These are phyloP conservation scores for Hycleus cichorii DNA, from an alignment of 1,140 invertebrate genomes.

Conservation along the genomic window DNA sequence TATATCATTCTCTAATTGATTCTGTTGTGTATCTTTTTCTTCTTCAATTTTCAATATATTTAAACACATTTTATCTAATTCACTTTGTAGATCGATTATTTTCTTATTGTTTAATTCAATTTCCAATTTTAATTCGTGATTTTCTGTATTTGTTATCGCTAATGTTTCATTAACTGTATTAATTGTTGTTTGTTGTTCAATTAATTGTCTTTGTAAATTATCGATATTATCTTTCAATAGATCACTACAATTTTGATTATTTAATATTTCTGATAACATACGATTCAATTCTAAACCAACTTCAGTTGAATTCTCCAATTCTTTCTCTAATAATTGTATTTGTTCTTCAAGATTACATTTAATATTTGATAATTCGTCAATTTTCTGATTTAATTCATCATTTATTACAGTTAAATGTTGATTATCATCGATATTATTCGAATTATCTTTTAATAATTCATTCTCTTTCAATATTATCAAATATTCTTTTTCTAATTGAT, in stretches of 20 bases:
- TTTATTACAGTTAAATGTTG: not conserved
- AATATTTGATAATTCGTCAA: slow-evolving; percentile 41
- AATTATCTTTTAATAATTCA: slow-evolving; percentile 50
- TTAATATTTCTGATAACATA: slow-evolving; percentile 58
- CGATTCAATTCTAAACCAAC: slow-evolving; percentile 56
- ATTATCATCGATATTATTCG: slow-evolving; percentile 46
- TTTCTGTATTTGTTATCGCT: slow-evolving; percentile 47
- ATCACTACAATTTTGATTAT: slow-evolving; percentile 50
- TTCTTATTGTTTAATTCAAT: slow-evolving; percentile 44
- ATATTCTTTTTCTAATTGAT: slow-evolving; percentile 52
- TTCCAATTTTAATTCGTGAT: slow-evolving; percentile 45
- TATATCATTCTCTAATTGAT: slow-evolving; percentile 37
- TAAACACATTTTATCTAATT: slow-evolving; percentile 39
- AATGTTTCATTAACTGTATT: slow-evolving; percentile 44
- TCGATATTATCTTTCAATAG: slow-evolving; percentile 53
- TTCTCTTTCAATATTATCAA: slow-evolving; percentile 54
- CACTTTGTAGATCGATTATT: slow-evolving; percentile 41
- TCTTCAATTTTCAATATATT: slow-evolving; percentile 39
- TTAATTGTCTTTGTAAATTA: slow-evolving; percentile 52
- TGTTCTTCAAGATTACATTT: slow-evolving; percentile 47
- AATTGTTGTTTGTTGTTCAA: slow-evolving; percentile 52
- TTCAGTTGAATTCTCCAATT: slow-evolving; percentile 57
- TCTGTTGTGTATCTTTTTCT: slow-evolving; percentile 36
- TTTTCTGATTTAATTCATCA: slow-evolving; percentile 52
- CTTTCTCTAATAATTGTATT: slow-evolving; percentile 51